These are phyloP conservation scores for Mastigias papua DNA, from an alignment of 30 jellyfish, hydroid and myxozoan species.

Conservation along the genomic window DNA sequence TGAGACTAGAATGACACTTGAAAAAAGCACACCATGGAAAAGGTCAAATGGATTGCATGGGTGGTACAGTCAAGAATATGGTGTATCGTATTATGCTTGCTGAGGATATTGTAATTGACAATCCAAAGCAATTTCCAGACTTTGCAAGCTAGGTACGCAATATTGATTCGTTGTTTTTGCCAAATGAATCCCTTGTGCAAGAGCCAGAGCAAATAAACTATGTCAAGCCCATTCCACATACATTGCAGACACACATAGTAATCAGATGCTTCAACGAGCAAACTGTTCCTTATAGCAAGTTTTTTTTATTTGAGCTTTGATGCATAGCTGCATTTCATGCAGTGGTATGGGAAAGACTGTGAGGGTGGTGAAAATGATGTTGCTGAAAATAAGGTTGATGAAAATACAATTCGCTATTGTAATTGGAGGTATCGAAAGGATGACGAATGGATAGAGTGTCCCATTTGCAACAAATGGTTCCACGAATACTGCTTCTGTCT, in stretches of 20 bases:
- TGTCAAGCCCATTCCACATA: not conserved
- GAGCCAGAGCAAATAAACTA: constrained; percentile 12
- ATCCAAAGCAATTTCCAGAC: constrained; percentile 48
- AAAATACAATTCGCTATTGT: not conserved
- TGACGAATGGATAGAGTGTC: constrained; percentile 1
- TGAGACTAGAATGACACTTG: constrained; percentile 18
- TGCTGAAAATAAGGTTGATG: too few relatives aligned
- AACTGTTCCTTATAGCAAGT: not conserved
- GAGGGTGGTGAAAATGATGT: not conserved
- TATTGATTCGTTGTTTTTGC: too few relatives aligned
- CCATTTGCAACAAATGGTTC: constrained; percentile 10
- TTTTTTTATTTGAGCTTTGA: not conserved
- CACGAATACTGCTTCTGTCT: constrained; percentile 13
- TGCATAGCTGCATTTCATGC: not conserved
- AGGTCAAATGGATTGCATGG: constrained; percentile 66
- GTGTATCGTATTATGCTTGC: constrained; percentile 41
- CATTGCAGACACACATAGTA: constrained; percentile 10
- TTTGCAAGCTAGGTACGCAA: constrained; percentile 4
- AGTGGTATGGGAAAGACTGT: constrained; percentile 12
- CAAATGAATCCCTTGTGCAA: not conserved
- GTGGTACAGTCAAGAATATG: too few relatives aligned
- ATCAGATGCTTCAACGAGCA: constrained; percentile 3
- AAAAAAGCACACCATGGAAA: constrained; percentile 63
- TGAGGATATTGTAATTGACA: constrained; percentile 19
- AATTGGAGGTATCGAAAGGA: not conserved